These are phyloP conservation scores for Drosophila meridionalis DNA, from an alignment of 2,888 invertebrate genomes.

Conservation along the genomic window DNA sequence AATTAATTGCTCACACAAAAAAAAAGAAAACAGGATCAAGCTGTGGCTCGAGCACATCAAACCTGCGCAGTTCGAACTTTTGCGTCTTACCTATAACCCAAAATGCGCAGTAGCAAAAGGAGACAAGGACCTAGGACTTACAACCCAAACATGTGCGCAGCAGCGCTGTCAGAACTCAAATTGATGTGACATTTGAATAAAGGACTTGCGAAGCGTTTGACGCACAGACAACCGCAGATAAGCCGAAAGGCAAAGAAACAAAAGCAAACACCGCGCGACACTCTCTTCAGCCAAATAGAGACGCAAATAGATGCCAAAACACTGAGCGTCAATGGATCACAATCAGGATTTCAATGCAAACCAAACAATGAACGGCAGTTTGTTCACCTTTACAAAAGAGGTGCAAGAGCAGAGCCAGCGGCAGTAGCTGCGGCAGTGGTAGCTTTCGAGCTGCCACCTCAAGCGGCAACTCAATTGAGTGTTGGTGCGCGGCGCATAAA, in stretches of 20 bases:
- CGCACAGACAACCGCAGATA: constrained; percentile 64
- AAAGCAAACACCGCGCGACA: constrained; percentile 15
- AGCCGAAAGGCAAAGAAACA: constrained; percentile 41
- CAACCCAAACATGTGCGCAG: constrained; percentile 26
- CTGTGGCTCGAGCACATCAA: constrained; percentile 23
- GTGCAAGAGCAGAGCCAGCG: background rate
- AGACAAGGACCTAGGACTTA: background rate
- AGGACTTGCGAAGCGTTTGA: constrained; percentile 45
- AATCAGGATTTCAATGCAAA: constrained; percentile 32
- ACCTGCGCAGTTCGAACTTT: constrained; percentile 64
- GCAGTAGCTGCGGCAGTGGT: constrained; percentile 1
- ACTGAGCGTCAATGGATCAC: constrained; percentile 57
- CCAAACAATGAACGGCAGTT: constrained; percentile 44
- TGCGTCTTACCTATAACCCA: constrained; percentile 44
- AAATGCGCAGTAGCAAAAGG: constrained; percentile 56
- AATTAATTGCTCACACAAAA: constrained; percentile 21
- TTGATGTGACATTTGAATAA: constrained; percentile 70
- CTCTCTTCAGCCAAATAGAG: constrained; percentile 42
- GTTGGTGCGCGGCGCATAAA: constrained; percentile 43
- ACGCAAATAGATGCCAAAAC: constrained; percentile 57
- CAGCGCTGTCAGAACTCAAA: constrained; percentile 27
- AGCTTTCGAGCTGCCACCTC: constrained; percentile 51
- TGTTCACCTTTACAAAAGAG: constrained; percentile 60
- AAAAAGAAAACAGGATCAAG: constrained; percentile 3
- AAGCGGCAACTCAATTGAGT: constrained; percentile 56